Base-by-base conservation (phyloP, 2,888 invertebrate species). In the Caradrina kadenii region DNA sequence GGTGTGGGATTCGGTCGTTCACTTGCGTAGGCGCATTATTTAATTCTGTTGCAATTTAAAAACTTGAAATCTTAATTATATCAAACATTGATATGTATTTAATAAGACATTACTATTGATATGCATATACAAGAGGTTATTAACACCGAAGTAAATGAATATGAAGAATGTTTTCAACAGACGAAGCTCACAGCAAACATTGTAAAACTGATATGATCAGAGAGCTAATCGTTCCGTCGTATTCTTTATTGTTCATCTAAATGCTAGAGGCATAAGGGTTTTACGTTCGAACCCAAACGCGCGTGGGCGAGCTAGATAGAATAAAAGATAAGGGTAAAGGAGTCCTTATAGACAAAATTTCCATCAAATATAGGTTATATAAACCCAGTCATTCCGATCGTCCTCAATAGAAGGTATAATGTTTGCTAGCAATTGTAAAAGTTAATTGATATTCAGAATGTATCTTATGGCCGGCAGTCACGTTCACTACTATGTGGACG, bases 381-480 rank as follows among this genome's bases (percentile, higher is more conserved):
- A 50, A 53, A 66, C 63, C 67, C 69, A 76, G 67, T 70, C 65
- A 73, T 77, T 77, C 77, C 68, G 67, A 81, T 80, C 72, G 73
- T 80, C 69, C 75, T 74, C 67, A 81, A 83, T 86, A 83, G 83
- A 84, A 81, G 80, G 77, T 85, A 58, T 73, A 81, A 80, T 66
- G 73, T 76, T 78, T 74, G 75, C 73, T 76, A 73, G 83, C 81
- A 84, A 86, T 86, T 86, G 87, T 91, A 87, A 88, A 89, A 88
- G 80, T 86, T 87, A 86, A 90, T 93, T 92, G 87, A 85, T 89
- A 94, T 93, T 93, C 94, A 83, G 82, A 75, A 79, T 80, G 83
- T 80, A 82, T 79, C 76, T 61, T 75, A 78, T 80, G n/a, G 79
- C 90, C 88, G 89, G 82, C 87, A 86, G 93, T 92, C 93, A 93